Conservation (phyloP, 1,140 invertebrate genomes). For the Formica selysi region DNA sequence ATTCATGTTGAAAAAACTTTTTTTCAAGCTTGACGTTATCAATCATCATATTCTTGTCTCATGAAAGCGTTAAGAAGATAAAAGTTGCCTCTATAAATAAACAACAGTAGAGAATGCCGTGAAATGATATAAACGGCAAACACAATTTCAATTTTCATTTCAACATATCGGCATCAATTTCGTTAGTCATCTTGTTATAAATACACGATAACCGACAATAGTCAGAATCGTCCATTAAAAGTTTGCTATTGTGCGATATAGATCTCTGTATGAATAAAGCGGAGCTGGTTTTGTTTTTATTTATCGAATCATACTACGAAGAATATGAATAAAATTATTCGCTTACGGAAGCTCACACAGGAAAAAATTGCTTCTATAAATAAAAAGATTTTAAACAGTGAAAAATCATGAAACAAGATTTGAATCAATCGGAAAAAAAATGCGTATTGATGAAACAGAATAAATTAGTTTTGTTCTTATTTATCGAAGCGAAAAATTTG, state of each 20-base stretch:
- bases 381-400: background rate
- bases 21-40: background rate
- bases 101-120: background rate
- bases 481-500: background rate
- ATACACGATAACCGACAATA: background rate
- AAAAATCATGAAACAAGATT: background rate
- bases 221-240: background rate
- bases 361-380: background rate
- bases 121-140: background rate
- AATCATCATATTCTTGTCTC: background rate
- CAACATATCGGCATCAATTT: background rate
- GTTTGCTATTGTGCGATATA: background rate
- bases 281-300: background rate
- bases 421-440: too few relatives aligned
- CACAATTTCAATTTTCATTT: background rate
- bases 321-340: conserved; percentile 10
- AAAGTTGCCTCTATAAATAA: background rate
- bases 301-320: background rate
- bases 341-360: background rate
- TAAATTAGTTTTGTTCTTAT: background rate
- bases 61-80: background rate
- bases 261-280: background rate
- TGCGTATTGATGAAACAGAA: background rate
- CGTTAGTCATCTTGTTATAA: background rate
- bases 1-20: too few relatives aligned